Conservation (phyloP, 2,888 invertebrate species). For the Lepidocyrtoides sp. region DNA sequence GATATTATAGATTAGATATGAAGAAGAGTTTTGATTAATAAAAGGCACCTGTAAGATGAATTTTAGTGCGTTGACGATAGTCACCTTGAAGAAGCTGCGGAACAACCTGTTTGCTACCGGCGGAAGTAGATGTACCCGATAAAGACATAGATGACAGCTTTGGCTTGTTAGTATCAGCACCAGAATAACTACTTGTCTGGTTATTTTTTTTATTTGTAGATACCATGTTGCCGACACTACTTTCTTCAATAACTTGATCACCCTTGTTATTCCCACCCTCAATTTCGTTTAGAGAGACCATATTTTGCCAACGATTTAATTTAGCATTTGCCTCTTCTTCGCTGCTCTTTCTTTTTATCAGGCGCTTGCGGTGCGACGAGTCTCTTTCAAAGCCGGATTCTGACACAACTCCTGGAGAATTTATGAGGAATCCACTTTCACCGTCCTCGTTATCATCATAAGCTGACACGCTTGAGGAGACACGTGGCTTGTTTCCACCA, state of each 20-base stretch:
- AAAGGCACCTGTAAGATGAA: slow-evolving; percentile 70
- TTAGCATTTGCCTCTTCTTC: slow-evolving; percentile 64
- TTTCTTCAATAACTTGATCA: not conserved
- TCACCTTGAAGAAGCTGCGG: slow-evolving; percentile 68
- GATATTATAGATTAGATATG: too few relatives aligned
- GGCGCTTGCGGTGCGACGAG: slow-evolving; percentile 7
- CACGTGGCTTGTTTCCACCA: slow-evolving; percentile 42
- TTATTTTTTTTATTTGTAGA: slow-evolving; percentile 40
- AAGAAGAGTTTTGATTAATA: slow-evolving; percentile 36
- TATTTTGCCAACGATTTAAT: slow-evolving; percentile 85
- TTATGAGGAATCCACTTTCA: slow-evolving; percentile 7
- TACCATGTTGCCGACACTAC: not conserved
- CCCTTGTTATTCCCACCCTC: slow-evolving; percentile 46
- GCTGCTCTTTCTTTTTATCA: not conserved
- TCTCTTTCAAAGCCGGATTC: slow-evolving; percentile 58
- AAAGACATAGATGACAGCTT: slow-evolving; percentile 29
- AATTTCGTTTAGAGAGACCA: slow-evolving; percentile 82
- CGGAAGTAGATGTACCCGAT: slow-evolving; percentile 48
- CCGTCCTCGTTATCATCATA: slow-evolving; percentile 58
- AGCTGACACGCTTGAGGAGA: slow-evolving; percentile 68
- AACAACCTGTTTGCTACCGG: slow-evolving; percentile 42
- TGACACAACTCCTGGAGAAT: slow-evolving; percentile 47
- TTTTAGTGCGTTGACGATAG: slow-evolving; percentile 65
- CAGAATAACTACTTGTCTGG: slow-evolving; percentile 31
- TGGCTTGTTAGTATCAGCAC: slow-evolving; percentile 73